Evolutionary conservation across 2,113 vertebrate species (phyloP).

Genomic region (Heloderma charlesbogerti): DNA sequence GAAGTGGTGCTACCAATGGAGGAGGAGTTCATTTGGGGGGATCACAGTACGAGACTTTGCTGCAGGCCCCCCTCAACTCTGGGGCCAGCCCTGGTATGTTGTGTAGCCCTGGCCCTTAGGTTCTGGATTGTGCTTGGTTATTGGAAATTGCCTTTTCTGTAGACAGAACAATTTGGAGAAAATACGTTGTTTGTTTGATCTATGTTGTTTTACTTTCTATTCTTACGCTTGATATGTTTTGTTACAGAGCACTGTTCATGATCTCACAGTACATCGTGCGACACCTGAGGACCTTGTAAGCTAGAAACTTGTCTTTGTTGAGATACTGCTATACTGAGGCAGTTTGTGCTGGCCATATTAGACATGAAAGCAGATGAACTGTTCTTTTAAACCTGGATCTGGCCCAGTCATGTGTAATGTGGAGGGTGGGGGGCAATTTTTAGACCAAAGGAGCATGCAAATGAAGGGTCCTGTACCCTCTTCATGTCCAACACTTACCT

Average conservation of each 20-base stretch:
- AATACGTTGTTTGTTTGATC: neutral
- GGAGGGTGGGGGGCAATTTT: neutral
- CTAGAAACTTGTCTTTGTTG: neutral
- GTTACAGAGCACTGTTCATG: conserved; percentile 87
- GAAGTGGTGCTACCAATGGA: neutral
- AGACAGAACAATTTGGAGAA: neutral
- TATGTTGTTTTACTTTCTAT: neutral
- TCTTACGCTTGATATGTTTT: neutral
- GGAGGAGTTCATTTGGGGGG: neutral
- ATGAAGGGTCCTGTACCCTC: neutral
- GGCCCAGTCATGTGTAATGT: neutral
- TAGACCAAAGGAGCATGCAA: neutral
- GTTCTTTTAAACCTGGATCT: neutral
- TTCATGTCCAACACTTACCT: no score
- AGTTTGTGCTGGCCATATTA: neutral
- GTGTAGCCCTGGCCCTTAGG: neutral
- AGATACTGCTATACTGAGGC: neutral
- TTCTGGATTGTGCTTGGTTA: neutral
- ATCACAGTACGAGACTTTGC: neutral
- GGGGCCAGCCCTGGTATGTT: neutral
- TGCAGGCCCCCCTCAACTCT: neutral
- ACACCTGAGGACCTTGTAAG: conserved; percentile 90
- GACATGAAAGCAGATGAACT: neutral
- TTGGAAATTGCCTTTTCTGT: neutral
- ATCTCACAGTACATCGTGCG: conserved; percentile 87